Evolutionary conservation across 2,797 vertebrate species (phyloP), one percentile per base, ranked within the genome.

Genomic region (Chaetodon trifasciatus): DNA sequence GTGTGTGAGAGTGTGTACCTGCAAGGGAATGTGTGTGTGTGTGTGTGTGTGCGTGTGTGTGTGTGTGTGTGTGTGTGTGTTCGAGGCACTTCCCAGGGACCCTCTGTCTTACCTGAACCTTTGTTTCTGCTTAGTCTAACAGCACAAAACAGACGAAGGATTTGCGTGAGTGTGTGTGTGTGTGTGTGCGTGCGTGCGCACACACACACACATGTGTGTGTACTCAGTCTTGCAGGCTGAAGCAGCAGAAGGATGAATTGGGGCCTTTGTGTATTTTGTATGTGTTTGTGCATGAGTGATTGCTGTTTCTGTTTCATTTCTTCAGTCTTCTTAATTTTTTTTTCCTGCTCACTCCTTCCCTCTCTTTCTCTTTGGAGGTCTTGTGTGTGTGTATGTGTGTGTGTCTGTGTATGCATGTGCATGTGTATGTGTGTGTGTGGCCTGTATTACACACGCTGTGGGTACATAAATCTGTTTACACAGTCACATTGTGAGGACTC

Each of bases 81-180:
- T 79, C 28, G 75, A 78, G 70, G 62, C 74, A 66, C 87, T 89
- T 94, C 89, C 93, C 81, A 92, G 91, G 91, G 91, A 93, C 69
- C 70, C 87, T 90, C 86, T 83, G 86, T 93, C 93, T 93, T 94
- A 94, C 93, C 92, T 93, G 91, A 88, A 94, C 92, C 93, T 95
- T 95, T 94, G 94, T 94, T 95, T 94, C 91, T 92, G 87, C 91
- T 94, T 89, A 93, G 88, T 92, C 84, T 92, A 93, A 93, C 91
- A 94, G 85, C 93, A 90, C 91, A 92, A 88, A 91, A 91, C 86
- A 88, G 90, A 89, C 86, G 87, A 91, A 90, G 81, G 90, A 86
- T 72, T 75, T 65, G 79, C 77, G 79, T 63, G 44, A 62, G 58
- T 80, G 50, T 81, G 64, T 70, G 64, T 76, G 72, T 61, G 62